Evolutionary conservation across 1,140 invertebrate genomes (phyloP).

Genomic region (Polyergus mexicanus): DNA sequence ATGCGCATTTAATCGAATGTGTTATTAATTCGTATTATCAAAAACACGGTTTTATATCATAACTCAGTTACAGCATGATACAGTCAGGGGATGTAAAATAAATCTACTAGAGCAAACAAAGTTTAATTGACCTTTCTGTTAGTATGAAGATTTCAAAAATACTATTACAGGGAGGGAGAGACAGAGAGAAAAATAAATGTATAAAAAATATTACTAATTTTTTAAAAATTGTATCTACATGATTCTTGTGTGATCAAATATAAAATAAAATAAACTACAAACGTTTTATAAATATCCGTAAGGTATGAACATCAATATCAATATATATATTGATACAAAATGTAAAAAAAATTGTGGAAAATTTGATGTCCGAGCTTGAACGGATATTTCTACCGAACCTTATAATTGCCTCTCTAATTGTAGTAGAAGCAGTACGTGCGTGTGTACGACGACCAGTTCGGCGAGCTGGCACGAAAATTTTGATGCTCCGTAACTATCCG

Average conservation of each 20-base stretch:
- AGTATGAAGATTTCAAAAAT: constrained; percentile 11
- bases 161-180: neutral
- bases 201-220: neutral
- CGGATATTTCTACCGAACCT: neutral
- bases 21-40: constrained; percentile 57
- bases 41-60: constrained; percentile 31
- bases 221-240: neutral
- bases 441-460: neutral
- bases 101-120: constrained; percentile 33
- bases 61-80: constrained; percentile 20
- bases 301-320: neutral
- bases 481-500: constrained; percentile 64
- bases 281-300: constrained; percentile 21
- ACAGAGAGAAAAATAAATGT: neutral
- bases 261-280: constrained; percentile 27
- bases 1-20: constrained; percentile 52
- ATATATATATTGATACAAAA: neutral
- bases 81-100: constrained; percentile 10
- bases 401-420: constrained; percentile 39
- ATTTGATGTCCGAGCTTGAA: neutral
- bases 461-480: constrained; percentile 54
- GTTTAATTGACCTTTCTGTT: constrained; percentile 41
- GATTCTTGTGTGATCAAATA: neutral
- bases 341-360: neutral
- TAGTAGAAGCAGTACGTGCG: neutral